Conservation (phyloP, 1,140 invertebrate genomes). For the Phymorhynchus buccinoides region DNA sequence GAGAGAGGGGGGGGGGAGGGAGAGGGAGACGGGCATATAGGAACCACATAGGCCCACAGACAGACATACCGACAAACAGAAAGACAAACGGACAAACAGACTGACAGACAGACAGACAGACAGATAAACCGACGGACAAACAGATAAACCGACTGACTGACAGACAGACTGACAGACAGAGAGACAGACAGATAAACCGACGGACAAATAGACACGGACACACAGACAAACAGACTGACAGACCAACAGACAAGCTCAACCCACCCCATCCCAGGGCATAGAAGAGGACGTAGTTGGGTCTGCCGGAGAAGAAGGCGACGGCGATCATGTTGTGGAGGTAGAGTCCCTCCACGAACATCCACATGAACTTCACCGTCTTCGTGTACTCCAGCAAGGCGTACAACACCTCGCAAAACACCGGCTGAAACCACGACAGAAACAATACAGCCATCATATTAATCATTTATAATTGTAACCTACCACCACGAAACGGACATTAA, state of each 20-base stretch:
- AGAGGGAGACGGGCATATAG: too few species aligned
- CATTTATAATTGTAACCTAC: too few species aligned
- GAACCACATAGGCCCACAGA: too few species aligned
- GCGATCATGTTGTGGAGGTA: constrained; percentile 89
- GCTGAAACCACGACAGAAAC: constrained; percentile 76
- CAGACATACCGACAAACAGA: too few species aligned
- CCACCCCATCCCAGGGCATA: constrained; percentile 86
- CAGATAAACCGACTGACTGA: too few species aligned
- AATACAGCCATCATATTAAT: too few species aligned
- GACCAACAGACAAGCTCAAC: constrained; percentile 34
- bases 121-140: too few species aligned
- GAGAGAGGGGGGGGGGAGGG: too few species aligned
- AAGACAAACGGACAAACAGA: too few species aligned
- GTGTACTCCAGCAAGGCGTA: constrained; percentile 89
- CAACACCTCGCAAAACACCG: constrained; percentile 83
- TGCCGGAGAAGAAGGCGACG: constrained; percentile 86
- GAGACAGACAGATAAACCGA: not conserved
- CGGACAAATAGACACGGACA: constrained; percentile 6
- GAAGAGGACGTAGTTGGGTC: constrained; percentile 82
- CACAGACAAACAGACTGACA: not conserved
- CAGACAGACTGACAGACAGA: constrained; percentile 13
- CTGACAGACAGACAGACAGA: too few species aligned
- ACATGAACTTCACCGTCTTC: constrained; percentile 90
- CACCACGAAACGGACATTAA: too few species aligned
- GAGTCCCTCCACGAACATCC: constrained; percentile 94